Percentiles rank a stretch among this genome's conserved stretches.
phyloP scores from a whole-genome alignment of 2,113 vertebrate species.

The Ceyx cyanopectus region DNA sequence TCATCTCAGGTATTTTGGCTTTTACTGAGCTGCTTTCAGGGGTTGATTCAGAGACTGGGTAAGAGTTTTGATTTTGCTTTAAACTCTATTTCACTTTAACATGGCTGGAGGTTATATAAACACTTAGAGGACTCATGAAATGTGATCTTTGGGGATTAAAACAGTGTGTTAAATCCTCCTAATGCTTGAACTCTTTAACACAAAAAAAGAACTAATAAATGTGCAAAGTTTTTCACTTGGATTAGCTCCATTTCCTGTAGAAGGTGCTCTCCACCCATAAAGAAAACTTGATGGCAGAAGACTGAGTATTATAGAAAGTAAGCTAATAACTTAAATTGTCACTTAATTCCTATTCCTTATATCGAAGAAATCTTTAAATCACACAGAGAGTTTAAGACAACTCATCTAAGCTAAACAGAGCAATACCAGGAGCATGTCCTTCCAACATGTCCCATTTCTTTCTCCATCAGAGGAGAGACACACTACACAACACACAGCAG shows the following conservation, averaged over 20 bases:
- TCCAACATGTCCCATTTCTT: neutral
- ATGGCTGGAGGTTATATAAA: constrained; percentile 74
- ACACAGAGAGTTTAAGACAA: neutral
- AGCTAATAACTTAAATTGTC: neutral
- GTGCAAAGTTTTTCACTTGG: constrained; percentile 59
- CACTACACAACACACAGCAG: neutral
- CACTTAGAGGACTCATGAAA: constrained; percentile 72
- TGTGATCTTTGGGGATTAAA: constrained; percentile 64
- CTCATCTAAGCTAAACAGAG: neutral
- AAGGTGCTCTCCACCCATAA: constrained; percentile 74
- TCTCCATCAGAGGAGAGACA: neutral
- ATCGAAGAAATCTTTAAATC: neutral
- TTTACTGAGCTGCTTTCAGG: constrained; percentile 27
- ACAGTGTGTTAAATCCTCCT: constrained; percentile 65
- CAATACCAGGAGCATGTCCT: neutral
- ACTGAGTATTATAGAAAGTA: neutral
- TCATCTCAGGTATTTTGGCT: constrained; percentile 25
- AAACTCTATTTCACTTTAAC: constrained; percentile 52
- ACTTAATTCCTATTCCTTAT: neutral
- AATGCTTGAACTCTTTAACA: constrained; percentile 65
- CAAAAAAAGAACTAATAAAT: constrained; percentile 59
- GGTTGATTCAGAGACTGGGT: constrained; percentile 11
- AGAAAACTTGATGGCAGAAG: constrained; percentile 68
- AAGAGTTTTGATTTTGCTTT: constrained; percentile 29
- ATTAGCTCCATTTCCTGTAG: constrained; percentile 72